phyloP scores from a whole-genome alignment of 1,140 invertebrate species.

The Triops longicaudatus region DNA sequence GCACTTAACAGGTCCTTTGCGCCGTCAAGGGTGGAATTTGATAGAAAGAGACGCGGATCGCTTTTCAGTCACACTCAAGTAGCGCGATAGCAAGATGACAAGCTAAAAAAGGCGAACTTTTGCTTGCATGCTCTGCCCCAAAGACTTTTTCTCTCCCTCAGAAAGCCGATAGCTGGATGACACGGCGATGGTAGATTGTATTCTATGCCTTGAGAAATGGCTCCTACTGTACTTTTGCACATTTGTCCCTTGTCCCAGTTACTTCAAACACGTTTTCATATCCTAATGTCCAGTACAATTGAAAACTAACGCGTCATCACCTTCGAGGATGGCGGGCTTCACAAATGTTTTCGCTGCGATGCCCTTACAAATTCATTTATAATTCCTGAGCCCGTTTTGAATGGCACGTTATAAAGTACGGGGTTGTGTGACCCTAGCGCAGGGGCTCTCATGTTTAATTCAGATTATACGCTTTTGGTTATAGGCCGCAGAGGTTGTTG shows the following conservation, averaged over 20 bases:
- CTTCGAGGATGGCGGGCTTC: neutral
- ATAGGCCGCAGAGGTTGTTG: neutral
- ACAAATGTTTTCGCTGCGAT: neutral
- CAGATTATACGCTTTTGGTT: neutral
- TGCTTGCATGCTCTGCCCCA: neutral
- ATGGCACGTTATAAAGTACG: neutral
- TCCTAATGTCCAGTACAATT: no score
- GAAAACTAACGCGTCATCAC: neutral
- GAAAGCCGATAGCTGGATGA: neutral
- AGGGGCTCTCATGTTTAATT: constrained; percentile 8
- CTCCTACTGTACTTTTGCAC: no score
- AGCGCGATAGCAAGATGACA: neutral
- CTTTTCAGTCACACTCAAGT: neutral
- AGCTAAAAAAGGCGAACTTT: neutral
- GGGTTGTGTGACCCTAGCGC: neutral
- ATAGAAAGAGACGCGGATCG: neutral
- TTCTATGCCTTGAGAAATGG: no score
- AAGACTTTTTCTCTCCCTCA: neutral
- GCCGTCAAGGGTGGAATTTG: neutral
- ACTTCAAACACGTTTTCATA: no score
- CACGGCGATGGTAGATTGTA: no score
- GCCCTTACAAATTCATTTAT: neutral
- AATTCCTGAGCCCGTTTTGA: neutral
- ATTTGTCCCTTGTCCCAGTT: no score
- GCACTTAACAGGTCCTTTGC: neutral